Evolutionary conservation across 2,113 vertebrate genomes (phyloP).

Genomic region (Ochotona princeps): DNA sequence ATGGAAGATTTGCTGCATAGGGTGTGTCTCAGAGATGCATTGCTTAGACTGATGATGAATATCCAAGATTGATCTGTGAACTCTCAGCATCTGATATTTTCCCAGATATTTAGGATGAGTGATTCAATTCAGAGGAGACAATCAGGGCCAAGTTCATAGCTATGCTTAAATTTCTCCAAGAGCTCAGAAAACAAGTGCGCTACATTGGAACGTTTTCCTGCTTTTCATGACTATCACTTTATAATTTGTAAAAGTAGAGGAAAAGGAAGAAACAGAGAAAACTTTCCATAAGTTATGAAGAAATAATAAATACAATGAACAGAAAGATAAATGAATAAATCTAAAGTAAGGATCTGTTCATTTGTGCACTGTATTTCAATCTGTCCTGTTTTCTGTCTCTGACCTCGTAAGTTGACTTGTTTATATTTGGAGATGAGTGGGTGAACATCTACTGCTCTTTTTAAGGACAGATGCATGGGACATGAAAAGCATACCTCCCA

Average conservation of each 20-base stretch:
- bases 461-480: background rate
- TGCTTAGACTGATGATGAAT: background rate
- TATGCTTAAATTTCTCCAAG: background rate
- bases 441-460: background rate
- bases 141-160: background rate
- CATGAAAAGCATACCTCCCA: background rate
- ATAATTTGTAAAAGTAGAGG: background rate
- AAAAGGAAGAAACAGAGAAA: background rate
- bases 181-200: background rate
- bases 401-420: background rate
- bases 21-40: background rate
- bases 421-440: background rate
- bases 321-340: conserved; percentile 17
- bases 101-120: background rate
- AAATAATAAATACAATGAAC: background rate
- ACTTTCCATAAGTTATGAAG: background rate
- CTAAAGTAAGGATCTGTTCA: background rate
- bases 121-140: background rate
- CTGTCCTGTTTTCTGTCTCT: background rate
- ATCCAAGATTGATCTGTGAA: background rate
- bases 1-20: background rate
- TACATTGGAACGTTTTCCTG: background rate
- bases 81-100: background rate
- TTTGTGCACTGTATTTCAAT: background rate
- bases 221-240: background rate